Evolutionary conservation across 2,888 invertebrate species (phyloP).

Genomic region (Tenthredo distinguenda): DNA sequence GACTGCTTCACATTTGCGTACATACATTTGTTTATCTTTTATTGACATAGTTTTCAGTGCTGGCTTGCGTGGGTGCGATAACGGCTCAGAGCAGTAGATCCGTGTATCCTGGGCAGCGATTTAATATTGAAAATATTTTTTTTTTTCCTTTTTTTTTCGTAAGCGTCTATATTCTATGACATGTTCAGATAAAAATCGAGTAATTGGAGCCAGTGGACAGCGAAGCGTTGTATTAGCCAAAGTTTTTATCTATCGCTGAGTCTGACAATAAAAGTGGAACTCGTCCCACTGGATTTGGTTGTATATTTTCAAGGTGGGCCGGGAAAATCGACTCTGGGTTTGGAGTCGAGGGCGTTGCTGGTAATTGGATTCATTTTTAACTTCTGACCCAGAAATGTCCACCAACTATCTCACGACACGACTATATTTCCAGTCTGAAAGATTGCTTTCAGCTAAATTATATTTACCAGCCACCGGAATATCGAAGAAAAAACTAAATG

Average conservation of each 20-base stretch:
- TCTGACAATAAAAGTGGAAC: neutral
- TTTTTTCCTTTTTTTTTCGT: neutral
- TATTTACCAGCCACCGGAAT: neutral
- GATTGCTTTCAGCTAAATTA: neutral
- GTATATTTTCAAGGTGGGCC: neutral
- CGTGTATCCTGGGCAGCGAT: neutral
- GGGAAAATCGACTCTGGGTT: neutral
- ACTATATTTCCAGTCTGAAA: neutral
- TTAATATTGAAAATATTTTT: neutral
- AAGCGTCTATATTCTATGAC: neutral
- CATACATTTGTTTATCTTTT: slow-evolving; percentile 27
- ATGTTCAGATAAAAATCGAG: neutral
- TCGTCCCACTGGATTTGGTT: neutral
- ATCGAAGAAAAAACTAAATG: neutral
- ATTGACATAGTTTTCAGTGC: neutral
- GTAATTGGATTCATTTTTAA: slow-evolving; percentile 30
- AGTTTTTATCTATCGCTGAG: neutral
- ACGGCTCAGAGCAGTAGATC: neutral
- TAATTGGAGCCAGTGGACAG: neutral
- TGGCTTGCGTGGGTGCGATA: slow-evolving; percentile 2
- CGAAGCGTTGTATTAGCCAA: neutral
- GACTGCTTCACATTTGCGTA: neutral
- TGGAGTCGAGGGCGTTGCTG: neutral
- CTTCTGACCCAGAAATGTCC: slow-evolving; percentile 5
- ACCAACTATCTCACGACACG: neutral